Conservation (phyloP, 1,140 invertebrate species). For the Drosophila sechellia region DNA sequence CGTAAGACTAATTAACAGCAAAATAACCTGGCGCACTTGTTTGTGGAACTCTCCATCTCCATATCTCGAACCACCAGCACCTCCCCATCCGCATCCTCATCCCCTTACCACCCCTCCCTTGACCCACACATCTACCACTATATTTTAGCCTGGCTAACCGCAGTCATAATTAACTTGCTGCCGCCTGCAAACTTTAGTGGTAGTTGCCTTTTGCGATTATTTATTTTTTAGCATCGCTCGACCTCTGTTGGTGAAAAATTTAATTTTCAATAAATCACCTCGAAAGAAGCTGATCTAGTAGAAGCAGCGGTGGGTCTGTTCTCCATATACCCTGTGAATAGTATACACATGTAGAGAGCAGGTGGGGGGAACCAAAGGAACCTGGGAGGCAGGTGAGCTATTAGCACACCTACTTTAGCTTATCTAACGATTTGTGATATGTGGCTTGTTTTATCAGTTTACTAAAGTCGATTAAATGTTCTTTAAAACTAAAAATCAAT, state of each 20-base stretch:
- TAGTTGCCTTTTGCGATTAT: slow-evolving; percentile 28
- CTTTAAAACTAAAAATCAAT: too few species aligned
- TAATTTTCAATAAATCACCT: slow-evolving; percentile 79
- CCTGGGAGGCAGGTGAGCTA: slow-evolving; percentile 6
- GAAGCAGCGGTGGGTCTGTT: slow-evolving; percentile 54
- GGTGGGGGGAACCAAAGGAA: background rate
- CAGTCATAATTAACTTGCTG: slow-evolving; percentile 80
- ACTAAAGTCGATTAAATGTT: too few species aligned
- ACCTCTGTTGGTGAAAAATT: slow-evolving; percentile 66
- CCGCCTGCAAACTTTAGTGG: slow-evolving; percentile 54
- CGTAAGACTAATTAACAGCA: slow-evolving; percentile 79
- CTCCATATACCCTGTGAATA: background rate
- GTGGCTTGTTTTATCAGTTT: too few species aligned
- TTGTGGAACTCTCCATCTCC: slow-evolving; percentile 57
- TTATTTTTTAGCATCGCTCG: slow-evolving; percentile 50
- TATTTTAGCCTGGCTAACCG: slow-evolving; percentile 48
- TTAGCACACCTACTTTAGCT: slow-evolving; percentile 22
- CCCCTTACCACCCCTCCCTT: slow-evolving; percentile 5
- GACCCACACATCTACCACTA: background rate
- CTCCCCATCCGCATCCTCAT: background rate
- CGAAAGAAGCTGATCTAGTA: slow-evolving; percentile 54
- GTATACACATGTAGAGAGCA: background rate
- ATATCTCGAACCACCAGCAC: slow-evolving; percentile 18
- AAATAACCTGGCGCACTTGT: slow-evolving; percentile 79
- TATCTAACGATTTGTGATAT: slow-evolving; percentile 6